Evolutionary conservation across 2,113 vertebrate species (phyloP), one percentile per base, ranked within the genome.

Genomic region (Corydoras sp.): DNA sequence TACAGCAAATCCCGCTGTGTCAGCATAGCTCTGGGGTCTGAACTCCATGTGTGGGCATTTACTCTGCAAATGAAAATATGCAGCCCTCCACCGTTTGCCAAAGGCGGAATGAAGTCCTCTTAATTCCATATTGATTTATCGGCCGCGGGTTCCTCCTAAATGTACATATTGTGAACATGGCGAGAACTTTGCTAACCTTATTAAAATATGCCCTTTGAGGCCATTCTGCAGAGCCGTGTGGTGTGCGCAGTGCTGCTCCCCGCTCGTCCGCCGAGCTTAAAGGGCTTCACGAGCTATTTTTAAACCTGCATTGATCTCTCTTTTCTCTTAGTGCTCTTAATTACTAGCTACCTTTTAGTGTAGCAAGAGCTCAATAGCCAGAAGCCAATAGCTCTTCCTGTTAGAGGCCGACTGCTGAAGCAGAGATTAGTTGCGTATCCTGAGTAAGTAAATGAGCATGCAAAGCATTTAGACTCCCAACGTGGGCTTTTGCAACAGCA

Each of bases 391-490:
- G n/a, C 54, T 76, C 63, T 56, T 8, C 30, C 50, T 9, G 55
- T 69, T 24, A 43, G 55, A 32, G 59, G 31, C 13, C 2, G 3
- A 29, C 55, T 5, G 61, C 32, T 58, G 2, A 53, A 12, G 56
- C 18, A 8, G 30, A 62, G 49, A 53, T 12, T 18, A 29, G 24
- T 32, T 58, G 35, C 29, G 58, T 58, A 69, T 69, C 74, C 65
- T 56, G 49, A 68, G 24, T 75, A 77, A 65, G 75, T 60, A 75
- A 72, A 80, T 59, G 10, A 75, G 55, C 35, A 77, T 73, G 66
- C 73, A 76, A 75, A 76, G 58, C 63, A 63, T 58, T 60, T 59
- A 54, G 32, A 49, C 48, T 50, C 32, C 50, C 55, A 65, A 63
- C 66, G 65, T 12, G 29, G 68, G 60, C 13, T 72, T 51, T 66